phyloP scores from a whole-genome alignment of 2,797 vertebrate genomes.

The Cyprinella venusta region DNA sequence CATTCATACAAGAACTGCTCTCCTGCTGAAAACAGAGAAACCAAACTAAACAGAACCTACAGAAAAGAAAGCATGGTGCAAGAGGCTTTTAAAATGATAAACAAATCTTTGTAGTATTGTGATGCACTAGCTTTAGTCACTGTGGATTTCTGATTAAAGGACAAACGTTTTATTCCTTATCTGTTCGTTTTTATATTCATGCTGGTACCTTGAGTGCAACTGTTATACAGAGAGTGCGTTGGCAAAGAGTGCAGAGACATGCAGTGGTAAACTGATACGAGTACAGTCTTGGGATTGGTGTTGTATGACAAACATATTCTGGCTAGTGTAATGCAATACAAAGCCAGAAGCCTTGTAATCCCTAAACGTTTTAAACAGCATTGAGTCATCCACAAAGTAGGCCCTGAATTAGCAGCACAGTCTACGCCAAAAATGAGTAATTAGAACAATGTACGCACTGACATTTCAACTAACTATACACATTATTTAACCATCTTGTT shows the following conservation, averaged over 20 bases:
- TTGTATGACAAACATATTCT: conserved; percentile 49
- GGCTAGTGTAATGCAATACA: conserved; percentile 36
- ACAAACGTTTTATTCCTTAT: conserved; percentile 17
- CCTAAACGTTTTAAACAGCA: conserved; percentile 34
- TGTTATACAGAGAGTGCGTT: conserved; percentile 12
- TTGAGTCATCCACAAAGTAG: conserved; percentile 45
- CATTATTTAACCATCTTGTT: not conserved
- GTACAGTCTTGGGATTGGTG: conserved; percentile 51
- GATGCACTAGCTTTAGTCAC: not conserved
- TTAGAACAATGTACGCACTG: not conserved
- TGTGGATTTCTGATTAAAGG: conserved; percentile 15
- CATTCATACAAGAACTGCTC: conserved; percentile 36
- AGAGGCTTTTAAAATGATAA: not conserved
- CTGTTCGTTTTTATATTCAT: not conserved
- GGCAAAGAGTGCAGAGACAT: conserved; percentile 14
- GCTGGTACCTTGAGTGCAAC: conserved; percentile 1
- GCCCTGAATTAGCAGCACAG: conserved; percentile 28
- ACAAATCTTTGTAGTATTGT: not conserved
- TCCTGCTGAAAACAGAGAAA: conserved; percentile 44
- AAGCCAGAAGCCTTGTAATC: conserved; percentile 50
- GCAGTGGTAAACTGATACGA: conserved; percentile 53
- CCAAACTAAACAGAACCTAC: conserved; percentile 31
- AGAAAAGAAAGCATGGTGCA: conserved; percentile 22
- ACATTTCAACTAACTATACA: conserved; percentile 12
- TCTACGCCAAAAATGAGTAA: not conserved